Evolutionary conservation across 1,140 invertebrate genomes (phyloP).

Genomic region (Diorhabda carinulata): DNA sequence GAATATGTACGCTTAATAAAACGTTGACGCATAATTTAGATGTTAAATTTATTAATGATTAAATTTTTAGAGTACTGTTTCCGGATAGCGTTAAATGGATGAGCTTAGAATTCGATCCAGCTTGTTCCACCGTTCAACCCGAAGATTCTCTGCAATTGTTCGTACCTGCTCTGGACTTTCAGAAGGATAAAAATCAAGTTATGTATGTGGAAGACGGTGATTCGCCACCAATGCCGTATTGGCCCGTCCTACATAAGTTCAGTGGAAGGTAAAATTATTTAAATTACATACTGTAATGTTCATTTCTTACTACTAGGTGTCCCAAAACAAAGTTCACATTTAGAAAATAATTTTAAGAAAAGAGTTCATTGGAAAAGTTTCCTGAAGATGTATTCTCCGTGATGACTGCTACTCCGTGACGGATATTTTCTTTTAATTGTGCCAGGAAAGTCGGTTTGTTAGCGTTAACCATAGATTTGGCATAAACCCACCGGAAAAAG

Average conservation of each 20-base stretch:
- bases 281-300: background rate
- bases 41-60: background rate
- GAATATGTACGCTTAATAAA: background rate
- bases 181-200: constrained; percentile 15
- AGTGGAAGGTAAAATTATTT: constrained; percentile 36
- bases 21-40: background rate
- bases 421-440: too few relatives aligned
- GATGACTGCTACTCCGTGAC: too few relatives aligned
- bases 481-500: too few relatives aligned
- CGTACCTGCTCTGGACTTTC: constrained; percentile 55
- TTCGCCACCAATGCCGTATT: constrained; percentile 52
- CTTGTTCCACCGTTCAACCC: constrained; percentile 87
- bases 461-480: too few relatives aligned
- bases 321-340: too few relatives aligned
- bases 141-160: constrained; percentile 90
- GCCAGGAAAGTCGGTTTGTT: too few relatives aligned
- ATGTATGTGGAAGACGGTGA: constrained; percentile 35
- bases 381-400: too few relatives aligned
- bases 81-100: constrained; percentile 87
- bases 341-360: too few relatives aligned
- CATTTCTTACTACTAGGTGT: too few relatives aligned
- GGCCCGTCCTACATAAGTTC: constrained; percentile 71
- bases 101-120: constrained; percentile 87
- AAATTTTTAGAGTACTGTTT: constrained; percentile 71
- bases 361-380: too few relatives aligned